Evolutionary conservation across 2,113 vertebrate genomes (phyloP), one percentile per base, ranked within the genome.

Genomic region (Microtus richardsoni): DNA sequence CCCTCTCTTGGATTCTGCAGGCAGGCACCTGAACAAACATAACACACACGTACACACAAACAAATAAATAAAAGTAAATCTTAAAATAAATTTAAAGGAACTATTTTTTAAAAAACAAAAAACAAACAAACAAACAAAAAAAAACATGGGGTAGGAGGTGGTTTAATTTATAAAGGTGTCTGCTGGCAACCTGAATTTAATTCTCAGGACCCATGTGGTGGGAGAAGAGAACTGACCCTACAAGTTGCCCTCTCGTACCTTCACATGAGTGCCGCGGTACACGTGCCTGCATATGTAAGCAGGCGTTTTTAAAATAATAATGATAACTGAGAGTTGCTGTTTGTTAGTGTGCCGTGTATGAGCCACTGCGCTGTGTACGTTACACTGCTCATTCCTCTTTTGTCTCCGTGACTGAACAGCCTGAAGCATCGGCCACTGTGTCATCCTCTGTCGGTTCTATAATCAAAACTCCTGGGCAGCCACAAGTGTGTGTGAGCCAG

Each of bases 401-500:
- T 78, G 49, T 30, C 28, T 68, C 75, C 24, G 2, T 49, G 94
- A 64, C 21, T 68, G 71, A 98, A 97, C 97, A 99, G 96, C 79
- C 95, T 19, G 98, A 98, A 89, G 98, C 92, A 91, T 70, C 95
- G 73, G 68, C 94, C 85, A 90, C 98, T 52, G 92, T 97, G 84
- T 95, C 98, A 3, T 98, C 98, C 3, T 97, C 98, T 62, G 71
- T 97, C 41, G 30, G 95, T 83, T 94, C 98, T 96, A 79, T 96
- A 68, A 93, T 96, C 94, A 99, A 98, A 75, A 88, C 97, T 8
- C 66, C 98, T 24, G 98, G 98, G 39, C 98, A 99, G 77, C 99
- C 98, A 0, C 98, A 98, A n/a, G 97, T 98, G 74, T 97, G 98
- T 97, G 71, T 98, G 84, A 98, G 92, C 95, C 98, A 98, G 82